Base-by-base conservation (phyloP, 2,888 invertebrate genomes). In the Pyrgus malvae region DNA sequence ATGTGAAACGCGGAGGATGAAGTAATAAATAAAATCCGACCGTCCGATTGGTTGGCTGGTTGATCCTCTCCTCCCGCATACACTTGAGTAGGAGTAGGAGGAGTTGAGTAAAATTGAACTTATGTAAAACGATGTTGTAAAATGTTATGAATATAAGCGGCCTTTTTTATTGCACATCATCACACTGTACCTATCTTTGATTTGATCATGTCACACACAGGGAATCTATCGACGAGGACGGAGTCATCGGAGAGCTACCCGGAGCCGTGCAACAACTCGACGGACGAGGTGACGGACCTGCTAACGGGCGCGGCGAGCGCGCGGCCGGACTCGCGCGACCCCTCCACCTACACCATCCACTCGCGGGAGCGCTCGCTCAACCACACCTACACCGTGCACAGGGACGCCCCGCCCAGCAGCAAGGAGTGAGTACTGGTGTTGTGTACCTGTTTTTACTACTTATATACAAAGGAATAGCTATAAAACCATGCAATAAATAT, bases 231-330 rank as follows among this genome's bases (percentile, higher is more conserved):
- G 2, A 72, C 66, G 5, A 80, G 81, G 54, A 87, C 88, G 0
- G 88, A 87, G 12, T 90, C 89, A 0, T 88, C 89, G 0, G 86
- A 86, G 45, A 85, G 84, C 64, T 90, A 89, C 63, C 87, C 87
- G 0, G 89, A 89, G 62, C 89, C 90, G 2, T 88, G 88, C 69
- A 85, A 84, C 72, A 82, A 81, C 66, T 86, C 85, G 0, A 80
- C 84, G 0, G 87, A 86, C 55, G 85, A 84, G 16, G 78, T 72
- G 9, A 84, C 87, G 0, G 85, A 85, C 45, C 66, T 82, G 37
- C 79, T 80, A 2, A 76, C 81, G 1, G 81, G 72, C 9, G 67
- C 63, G 3, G 65, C 64, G 27, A 70, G 70, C 59, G 69, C 61
- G 1, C 58, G 58, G 5, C 60, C 46, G n/a, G 58, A 49, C 5